Evolutionary conservation across 2,113 vertebrate species (phyloP).

Genomic region (Notarius quadriscutis): DNA sequence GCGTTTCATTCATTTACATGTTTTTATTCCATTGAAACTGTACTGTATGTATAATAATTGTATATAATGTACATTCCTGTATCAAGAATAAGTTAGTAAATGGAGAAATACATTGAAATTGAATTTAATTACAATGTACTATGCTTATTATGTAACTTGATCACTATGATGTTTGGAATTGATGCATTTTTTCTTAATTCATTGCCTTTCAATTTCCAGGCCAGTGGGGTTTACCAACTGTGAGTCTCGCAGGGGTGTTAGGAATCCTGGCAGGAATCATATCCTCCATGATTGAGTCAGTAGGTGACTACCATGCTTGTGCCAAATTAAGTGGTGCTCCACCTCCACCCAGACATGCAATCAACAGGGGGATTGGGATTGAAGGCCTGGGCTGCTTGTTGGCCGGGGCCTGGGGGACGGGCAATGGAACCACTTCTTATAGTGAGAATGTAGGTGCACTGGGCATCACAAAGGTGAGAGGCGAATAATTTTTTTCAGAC

Average conservation of each 20-base stretch:
- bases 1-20: too few relatives aligned
- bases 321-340: constrained; percentile 89
- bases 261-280: constrained; percentile 91
- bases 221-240: constrained; percentile 90
- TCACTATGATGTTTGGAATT: neutral
- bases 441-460: constrained; percentile 92
- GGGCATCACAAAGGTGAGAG: constrained; percentile 88
- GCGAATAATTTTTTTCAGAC: neutral
- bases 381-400: constrained; percentile 92
- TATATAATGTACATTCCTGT: neutral
- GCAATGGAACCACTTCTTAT: constrained; percentile 93
- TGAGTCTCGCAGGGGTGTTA: constrained; percentile 89
- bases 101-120: neutral
- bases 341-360: constrained; percentile 84
- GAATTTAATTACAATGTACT: neutral
- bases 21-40: too few relatives aligned
- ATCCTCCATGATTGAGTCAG: constrained; percentile 93
- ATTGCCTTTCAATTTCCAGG: constrained; percentile 68
- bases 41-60: too few relatives aligned
- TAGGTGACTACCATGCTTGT: constrained; percentile 94
- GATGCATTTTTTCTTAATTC: neutral
- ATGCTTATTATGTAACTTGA: neutral
- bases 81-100: neutral
- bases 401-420: constrained; percentile 92
- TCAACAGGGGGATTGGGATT: constrained; percentile 89